Base-by-base conservation (phyloP, 1,140 invertebrate species). In the Danaus melanippus region DNA sequence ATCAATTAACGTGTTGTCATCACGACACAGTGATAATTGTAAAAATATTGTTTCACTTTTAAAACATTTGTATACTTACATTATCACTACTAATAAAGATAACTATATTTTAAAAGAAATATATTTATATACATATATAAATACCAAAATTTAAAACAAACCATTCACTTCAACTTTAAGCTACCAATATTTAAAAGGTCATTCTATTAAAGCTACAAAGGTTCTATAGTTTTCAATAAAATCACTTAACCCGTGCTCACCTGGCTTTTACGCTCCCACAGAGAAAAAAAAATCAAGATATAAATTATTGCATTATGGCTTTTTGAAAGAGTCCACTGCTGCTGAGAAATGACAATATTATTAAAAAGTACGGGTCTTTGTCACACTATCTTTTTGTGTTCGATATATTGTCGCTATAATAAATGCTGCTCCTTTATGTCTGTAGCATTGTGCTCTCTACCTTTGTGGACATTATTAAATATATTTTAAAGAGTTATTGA, bases 261-360 rank as follows among this genome's bases (percentile, higher is more conserved):
- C 80, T 83, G 80, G 79, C 62, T 46, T 47, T 56, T 46, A 73
- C 68, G 76, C 74, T 78, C 75, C 73, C 77, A 79, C 76, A 78
- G 74, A 79, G 57, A 75, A 81, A 80, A 78, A 56, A 76, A 83
- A 83, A 74, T 86, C 82, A 82, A 86, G 83, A 86, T 72, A 86
- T 86, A 86, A 86, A 86, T 86, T 86, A 86, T 86, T 84, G 69
- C 79, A 69, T 86, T 86, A 86, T 86, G 74, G 80, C 70, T 86
- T 84, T 86, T 86, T 84, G 81, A 86, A 86, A 84, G 81, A 84
- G 80, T 86, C 79, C 84, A 86, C 69, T 86, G 77, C 81, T 84
- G 84, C 76, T 84, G 80, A 86, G 84, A 86, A 86, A 86, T 86
- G 84, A 86, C 84, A 86, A 84, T 84, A 86, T 86, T 86, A 86